Evolutionary conservation across 2,888 invertebrate genomes (phyloP), one percentile per base, ranked within the genome.

Genomic region (Odiellus spinosus): DNA sequence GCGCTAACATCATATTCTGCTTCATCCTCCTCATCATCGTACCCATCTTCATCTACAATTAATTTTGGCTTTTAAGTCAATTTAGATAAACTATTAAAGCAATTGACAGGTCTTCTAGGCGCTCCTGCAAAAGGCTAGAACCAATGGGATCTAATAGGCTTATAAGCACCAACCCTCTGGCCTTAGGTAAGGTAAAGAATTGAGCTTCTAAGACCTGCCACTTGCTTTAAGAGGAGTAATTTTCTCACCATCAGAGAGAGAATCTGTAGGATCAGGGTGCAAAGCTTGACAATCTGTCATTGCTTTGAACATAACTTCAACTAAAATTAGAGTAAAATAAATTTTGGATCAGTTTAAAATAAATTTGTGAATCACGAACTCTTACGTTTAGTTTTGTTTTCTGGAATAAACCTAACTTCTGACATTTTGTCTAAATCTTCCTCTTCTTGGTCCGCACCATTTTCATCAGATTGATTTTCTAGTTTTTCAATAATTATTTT

Each of bases 231-330:
- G 26, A 8, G 26, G 26, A 26, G 26, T 6, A 26, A 26, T 6
- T 26, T 26, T 8, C 15, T 42, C 26, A 42, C 42, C 45, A 71
- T 73, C 70, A 15, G 70, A 68, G 54, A 68, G 64, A 51, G 68
- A 74, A 45, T 81, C 79, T 39, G 73, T 71, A 11, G 80, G 78
- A 64, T 84, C 83, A 3, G 84, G 85, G 70, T 86, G 81, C 50
- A 85, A 67, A 14, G 76, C 74, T 66, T 85, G 84, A 60, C 85
- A 84, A 39, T 77, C 73, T 53, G 73, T 76, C 72, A 86, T 76
- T 6, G 81, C 76, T 59, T 76, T 72, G 63, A 79, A 86, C 71
- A 85, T 77, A 11, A 69, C 66, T 50, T 76, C 74, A 55, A 85
- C 68, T 68, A 57, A 12, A 62, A n/a, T n/a, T n/a, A 46, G 60